phyloP scores from a whole-genome alignment of 2,888 invertebrate species.

The Willowsia nigromaculata region DNA sequence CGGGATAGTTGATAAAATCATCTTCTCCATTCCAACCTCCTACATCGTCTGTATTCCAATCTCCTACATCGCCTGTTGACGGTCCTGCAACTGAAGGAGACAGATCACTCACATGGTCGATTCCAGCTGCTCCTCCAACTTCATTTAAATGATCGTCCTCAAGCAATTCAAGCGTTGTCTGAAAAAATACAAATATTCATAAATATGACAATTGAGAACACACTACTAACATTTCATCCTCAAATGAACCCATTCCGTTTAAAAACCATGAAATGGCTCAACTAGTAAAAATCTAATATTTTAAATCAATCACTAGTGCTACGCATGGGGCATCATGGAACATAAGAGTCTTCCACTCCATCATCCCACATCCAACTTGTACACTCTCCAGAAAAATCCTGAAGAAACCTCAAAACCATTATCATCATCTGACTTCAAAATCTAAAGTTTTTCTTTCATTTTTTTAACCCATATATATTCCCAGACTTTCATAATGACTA shows the following conservation, averaged over 20 bases:
- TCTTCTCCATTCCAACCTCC: conserved; percentile 22
- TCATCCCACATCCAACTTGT: too few species aligned
- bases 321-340: not conserved
- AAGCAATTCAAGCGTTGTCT: conserved; percentile 50
- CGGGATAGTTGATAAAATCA: conserved; percentile 32
- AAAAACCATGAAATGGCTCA: too few species aligned
- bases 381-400: too few species aligned
- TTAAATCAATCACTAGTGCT: too few species aligned
- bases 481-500: conserved; percentile 39
- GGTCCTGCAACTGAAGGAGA: not conserved
- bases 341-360: too few species aligned
- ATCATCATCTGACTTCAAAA: too few species aligned
- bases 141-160: conserved; percentile 65
- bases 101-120: not conserved
- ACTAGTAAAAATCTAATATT: too few species aligned
- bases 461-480: not conserved
- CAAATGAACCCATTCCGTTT: too few species aligned
- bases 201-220: not conserved
- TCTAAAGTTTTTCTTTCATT: too few species aligned
- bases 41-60: not conserved
- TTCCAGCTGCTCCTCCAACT: conserved; percentile 66
- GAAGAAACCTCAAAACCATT: too few species aligned
- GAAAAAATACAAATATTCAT: not conserved
- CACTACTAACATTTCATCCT: too few species aligned
- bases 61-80: not conserved